phyloP scores from a whole-genome alignment of 2,113 vertebrate species.

The Rhynchomys soricoides region DNA sequence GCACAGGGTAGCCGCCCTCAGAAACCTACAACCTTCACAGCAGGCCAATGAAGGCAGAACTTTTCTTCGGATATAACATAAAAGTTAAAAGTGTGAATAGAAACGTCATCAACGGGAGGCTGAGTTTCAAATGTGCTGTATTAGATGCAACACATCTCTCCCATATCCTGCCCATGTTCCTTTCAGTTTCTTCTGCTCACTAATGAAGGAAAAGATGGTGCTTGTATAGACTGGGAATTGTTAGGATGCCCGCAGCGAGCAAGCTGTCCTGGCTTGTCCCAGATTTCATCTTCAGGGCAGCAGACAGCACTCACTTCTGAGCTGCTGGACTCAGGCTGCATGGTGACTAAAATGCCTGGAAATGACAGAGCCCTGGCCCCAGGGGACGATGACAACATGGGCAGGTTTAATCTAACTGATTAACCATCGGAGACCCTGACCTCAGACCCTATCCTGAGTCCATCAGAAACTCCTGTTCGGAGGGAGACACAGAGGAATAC shows the following conservation, averaged over 20 bases:
- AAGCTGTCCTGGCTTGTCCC: neutral
- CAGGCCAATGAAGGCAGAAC: constrained; percentile 75
- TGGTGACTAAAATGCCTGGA: neutral
- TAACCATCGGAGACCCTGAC: neutral
- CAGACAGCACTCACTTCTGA: neutral
- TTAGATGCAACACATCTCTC: constrained; percentile 86
- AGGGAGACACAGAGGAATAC: neutral
- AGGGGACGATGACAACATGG: neutral
- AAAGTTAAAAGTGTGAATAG: neutral
- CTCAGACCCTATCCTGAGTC: neutral
- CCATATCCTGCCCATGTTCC: constrained; percentile 87
- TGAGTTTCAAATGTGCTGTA: constrained; percentile 86
- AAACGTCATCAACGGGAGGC: constrained; percentile 79
- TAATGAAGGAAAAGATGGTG: constrained; percentile 89
- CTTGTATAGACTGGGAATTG: neutral
- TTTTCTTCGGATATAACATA: constrained; percentile 61
- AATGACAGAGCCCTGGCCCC: neutral
- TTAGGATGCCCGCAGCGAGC: neutral
- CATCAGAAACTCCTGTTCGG: neutral
- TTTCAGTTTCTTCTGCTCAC: constrained; percentile 88
- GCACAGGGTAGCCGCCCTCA: constrained; percentile 87
- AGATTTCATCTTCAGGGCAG: neutral
- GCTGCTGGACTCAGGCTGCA: constrained; percentile 1
- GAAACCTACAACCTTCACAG: constrained; percentile 86
- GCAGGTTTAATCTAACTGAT: neutral